Percentiles rank a stretch among this genome's conserved stretches.
phyloP scores from a whole-genome alignment of 2,113 vertebrate genomes.

The Phoenicopterus ruber region DNA sequence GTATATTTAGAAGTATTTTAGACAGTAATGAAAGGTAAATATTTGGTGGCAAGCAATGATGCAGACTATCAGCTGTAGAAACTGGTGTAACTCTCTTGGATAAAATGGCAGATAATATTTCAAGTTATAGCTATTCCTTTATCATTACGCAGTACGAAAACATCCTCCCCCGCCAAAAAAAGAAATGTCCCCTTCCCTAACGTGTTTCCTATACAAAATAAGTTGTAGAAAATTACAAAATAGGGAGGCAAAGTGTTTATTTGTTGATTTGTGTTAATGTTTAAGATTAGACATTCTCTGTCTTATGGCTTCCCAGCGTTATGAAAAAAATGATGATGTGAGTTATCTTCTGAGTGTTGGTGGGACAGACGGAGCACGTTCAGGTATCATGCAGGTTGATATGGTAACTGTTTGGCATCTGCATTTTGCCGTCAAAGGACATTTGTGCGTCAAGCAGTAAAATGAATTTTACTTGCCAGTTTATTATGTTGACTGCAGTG shows the following conservation, averaged over 20 bases:
- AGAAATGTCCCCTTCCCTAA: too few relatives aligned
- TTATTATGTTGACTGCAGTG: background rate
- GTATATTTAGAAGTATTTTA: background rate
- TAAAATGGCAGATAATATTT: background rate
- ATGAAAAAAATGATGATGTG: background rate
- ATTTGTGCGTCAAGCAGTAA: rapidly evolving
- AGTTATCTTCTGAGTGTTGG: background rate
- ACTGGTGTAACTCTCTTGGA: background rate
- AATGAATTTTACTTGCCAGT: background rate
- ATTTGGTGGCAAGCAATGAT: background rate
- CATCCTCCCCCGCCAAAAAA: background rate
- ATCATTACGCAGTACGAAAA: background rate
- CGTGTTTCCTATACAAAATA: background rate
- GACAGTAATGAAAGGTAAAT: background rate
- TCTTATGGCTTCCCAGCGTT: background rate
- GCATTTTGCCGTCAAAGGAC: background rate
- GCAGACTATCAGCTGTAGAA: background rate
- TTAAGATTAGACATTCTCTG: background rate
- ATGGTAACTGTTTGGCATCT: background rate
- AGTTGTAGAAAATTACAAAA: background rate
- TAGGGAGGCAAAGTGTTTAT: rapidly evolving
- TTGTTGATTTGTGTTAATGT: background rate
- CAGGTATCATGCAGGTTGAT: background rate
- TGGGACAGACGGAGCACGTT: rapidly evolving
- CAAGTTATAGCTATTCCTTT: background rate